These are phyloP conservation scores for Trematocara macrostoma DNA, from an alignment of 2,113 vertebrate species.

Conservation along the genomic window DNA sequence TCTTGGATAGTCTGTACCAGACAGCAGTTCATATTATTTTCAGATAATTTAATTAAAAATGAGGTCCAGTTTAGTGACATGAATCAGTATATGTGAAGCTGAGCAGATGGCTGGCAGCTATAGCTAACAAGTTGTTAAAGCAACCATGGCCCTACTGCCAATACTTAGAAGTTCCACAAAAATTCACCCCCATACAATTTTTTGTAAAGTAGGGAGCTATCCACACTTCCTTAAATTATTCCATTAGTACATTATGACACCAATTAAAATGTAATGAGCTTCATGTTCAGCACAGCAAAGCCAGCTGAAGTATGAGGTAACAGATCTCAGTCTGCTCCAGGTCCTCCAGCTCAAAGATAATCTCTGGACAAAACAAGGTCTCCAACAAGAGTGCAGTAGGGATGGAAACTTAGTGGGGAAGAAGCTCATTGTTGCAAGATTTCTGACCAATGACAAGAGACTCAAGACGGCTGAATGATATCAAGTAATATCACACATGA, in stretches of 20 bases:
- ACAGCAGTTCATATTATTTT: not conserved
- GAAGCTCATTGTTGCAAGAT: not conserved
- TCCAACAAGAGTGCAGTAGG: not conserved
- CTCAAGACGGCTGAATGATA: not conserved
- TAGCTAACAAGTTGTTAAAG: not conserved
- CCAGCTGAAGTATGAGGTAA: not conserved
- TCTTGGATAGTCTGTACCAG: not conserved
- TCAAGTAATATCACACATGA: not conserved
- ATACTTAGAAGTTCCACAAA: not conserved
- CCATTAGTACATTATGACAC: not conserved
- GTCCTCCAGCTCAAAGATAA: not conserved
- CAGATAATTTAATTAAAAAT: not conserved
- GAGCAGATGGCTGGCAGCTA: not conserved
- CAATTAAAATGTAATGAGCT: not conserved
- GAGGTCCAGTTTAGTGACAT: not conserved
- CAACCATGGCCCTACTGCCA: not conserved
- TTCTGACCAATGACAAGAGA: not conserved
- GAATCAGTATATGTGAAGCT: not conserved
- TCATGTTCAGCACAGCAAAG: not conserved
- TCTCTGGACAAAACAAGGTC: not conserved
- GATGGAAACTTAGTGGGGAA: not conserved
- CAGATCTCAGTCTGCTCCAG: not conserved
- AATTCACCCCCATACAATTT: not conserved
- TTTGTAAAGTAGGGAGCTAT: not conserved
- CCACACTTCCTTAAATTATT: not conserved